A percentile compares a stretch with the other conserved stretches of the same genome.
These are phyloP conservation scores for Eumaeus atala DNA, from an alignment of 1,140 invertebrate genomes.

Conservation along the genomic window DNA sequence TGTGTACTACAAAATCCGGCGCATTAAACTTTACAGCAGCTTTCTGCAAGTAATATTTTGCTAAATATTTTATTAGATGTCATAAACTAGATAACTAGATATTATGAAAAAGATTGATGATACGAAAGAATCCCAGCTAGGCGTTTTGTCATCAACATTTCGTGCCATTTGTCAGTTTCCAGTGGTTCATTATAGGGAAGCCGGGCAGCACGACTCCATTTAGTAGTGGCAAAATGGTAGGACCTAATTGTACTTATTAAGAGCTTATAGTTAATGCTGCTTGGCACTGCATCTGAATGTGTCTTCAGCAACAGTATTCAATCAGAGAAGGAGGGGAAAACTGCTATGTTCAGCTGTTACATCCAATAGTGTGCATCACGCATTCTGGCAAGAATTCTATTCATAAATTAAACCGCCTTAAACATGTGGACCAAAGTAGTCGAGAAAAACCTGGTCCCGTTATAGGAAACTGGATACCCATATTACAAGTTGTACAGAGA, in stretches of 20 bases:
- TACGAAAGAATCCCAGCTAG: too few species aligned
- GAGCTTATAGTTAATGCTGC: too few species aligned
- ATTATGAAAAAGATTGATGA: conserved; percentile 2
- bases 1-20: neutral
- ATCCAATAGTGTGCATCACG: conserved; percentile 1
- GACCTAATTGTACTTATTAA: too few species aligned
- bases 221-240: too few species aligned
- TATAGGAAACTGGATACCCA: conserved; percentile 5
- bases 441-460: conserved; percentile 1
- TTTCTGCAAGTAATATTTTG: too few species aligned
- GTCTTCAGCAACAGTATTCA: neutral
- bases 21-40: neutral
- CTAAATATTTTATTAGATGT: too few species aligned
- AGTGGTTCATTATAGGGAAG: conserved; percentile 1
- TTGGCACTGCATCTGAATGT: conserved; percentile 1
- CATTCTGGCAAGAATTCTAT: conserved; percentile 2
- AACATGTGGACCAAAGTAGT: conserved; percentile 2
- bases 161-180: neutral
- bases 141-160: too few species aligned
- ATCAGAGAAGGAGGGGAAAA: neutral
- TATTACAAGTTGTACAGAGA: neutral
- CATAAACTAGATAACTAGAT: neutral
- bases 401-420: neutral
- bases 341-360: conserved; percentile 6
- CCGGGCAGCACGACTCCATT: neutral